Evolutionary conservation across 2,113 vertebrate species (phyloP).

Genomic region (Hippolais icterina): DNA sequence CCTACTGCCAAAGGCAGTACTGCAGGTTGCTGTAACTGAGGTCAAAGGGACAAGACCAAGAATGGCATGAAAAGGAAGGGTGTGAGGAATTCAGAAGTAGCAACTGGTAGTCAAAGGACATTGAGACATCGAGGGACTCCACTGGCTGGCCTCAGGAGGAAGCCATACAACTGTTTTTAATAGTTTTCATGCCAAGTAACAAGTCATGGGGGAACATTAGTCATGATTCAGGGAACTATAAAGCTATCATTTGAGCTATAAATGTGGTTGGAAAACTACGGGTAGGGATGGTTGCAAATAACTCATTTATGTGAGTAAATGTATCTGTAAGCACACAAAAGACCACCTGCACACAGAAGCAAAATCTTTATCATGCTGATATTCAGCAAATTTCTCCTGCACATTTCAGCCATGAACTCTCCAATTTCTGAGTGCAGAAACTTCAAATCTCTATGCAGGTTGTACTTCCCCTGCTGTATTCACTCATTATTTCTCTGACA

Average conservation of each 20-base stretch:
- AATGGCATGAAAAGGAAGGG: neutral
- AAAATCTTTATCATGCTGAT: neutral
- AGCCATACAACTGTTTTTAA: neutral
- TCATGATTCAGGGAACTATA: conserved; percentile 1
- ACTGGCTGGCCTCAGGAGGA: neutral
- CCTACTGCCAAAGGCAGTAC: neutral
- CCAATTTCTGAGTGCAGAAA: neutral
- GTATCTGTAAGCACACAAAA: neutral
- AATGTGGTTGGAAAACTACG: neutral
- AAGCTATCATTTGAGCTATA: neutral
- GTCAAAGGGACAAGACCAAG: neutral
- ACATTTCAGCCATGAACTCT: neutral
- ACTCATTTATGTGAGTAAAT: neutral
- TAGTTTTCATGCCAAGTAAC: neutral
- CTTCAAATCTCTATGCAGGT: neutral
- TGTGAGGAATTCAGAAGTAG: neutral
- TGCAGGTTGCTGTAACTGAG: neutral
- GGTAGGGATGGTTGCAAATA: neutral
- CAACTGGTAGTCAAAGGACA: neutral
- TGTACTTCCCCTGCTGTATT: neutral
- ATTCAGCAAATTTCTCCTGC: neutral
- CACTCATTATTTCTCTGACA: neutral
- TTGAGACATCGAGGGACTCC: neutral
- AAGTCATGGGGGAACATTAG: conserved; percentile 4
- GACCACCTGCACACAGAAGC: neutral